Base-by-base conservation (phyloP, 1,140 invertebrate species). In the Steinernema khuongi region DNA sequence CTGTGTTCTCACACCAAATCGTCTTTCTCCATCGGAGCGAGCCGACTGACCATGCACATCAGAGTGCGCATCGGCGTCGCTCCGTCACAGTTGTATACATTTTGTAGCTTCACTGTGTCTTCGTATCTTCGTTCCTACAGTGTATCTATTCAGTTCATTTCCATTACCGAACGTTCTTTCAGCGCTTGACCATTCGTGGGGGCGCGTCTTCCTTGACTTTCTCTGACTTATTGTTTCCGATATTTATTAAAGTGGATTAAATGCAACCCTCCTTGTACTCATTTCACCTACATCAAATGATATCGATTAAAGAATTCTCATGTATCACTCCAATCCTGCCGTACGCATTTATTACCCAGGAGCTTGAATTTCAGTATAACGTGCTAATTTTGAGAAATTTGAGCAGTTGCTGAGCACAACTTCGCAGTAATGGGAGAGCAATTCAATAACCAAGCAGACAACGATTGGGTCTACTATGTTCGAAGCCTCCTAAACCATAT, bases 211-310 rank as follows among this genome's bases (percentile, higher is more conserved):
- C 26, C 22, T 11, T 11, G 11, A 60, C 50, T 4, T 60, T 60
- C 50, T 22, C 50, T 60, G 19, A 60, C 26, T 60, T 60, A 60
- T 60, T 60, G 22, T n/a, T n/a, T n/a, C n/a, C n/a, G n/a, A n/a
- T n/a, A 60, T 60, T 26, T 14, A 7, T 60, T 60, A 22, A 60
- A 60, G n/a, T n/a, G 36, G n/a, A 41, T 41, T n/a, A n/a, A 41
- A 14, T 22, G 50, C 50, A 26, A 60, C 26, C 29, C 67, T 29
- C 18, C 19, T 32, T 70, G 28, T 36, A 17, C 26, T 29, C 18
- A 19, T 30, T 33, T 70, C n/a, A 32, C 33, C 0, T 70, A 1
- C 26, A 33, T 32, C 1, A 70, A 70, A 31, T 70, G 31, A 70
- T 33, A 31, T 68, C 29, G 22, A 70, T 70, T 29, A 67, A 67